Conservation (phyloP, 2,888 invertebrate species). For the Oscheius sp. region DNA sequence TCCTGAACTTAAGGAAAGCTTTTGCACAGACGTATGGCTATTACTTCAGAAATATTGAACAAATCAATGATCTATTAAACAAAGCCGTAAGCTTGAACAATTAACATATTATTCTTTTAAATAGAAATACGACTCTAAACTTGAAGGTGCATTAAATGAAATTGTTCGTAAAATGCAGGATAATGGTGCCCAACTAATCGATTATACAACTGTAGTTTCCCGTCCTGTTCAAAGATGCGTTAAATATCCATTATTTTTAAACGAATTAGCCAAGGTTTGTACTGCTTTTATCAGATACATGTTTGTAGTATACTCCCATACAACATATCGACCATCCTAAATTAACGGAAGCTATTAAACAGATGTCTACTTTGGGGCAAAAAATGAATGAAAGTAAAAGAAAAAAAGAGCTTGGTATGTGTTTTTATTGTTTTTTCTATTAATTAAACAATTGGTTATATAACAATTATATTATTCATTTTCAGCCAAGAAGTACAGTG, state of each 20-base stretch:
- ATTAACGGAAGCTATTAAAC: conserved; percentile 60
- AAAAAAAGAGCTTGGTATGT: conserved; percentile 62
- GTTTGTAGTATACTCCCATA: conserved; percentile 54
- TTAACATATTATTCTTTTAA: background rate
- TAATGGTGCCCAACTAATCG: conserved; percentile 45
- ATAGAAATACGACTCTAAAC: conserved; percentile 25
- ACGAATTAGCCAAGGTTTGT: conserved; percentile 58
- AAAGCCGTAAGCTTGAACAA: conserved; percentile 25
- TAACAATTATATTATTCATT: conserved; percentile 4
- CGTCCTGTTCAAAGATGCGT: conserved; percentile 64
- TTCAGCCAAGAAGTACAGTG: conserved; percentile 59
- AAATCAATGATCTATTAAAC: conserved; percentile 58
- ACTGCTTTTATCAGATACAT: background rate
- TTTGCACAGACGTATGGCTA: conserved; percentile 63
- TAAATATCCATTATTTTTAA: conserved; percentile 66
- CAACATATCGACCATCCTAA: conserved; percentile 66
- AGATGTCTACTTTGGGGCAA: conserved; percentile 62
- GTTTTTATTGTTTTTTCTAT: background rate
- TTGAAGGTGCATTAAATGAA: conserved; percentile 53
- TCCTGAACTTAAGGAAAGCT: conserved; percentile 58
- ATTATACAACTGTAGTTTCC: conserved; percentile 60
- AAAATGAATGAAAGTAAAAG: conserved; percentile 68
- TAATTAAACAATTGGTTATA: background rate
- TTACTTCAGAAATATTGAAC: conserved; percentile 64
- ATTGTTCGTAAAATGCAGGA: conserved; percentile 45